phyloP scores from a whole-genome alignment of 1,140 invertebrate species.

The Pogonomyrmex barbatus region DNA sequence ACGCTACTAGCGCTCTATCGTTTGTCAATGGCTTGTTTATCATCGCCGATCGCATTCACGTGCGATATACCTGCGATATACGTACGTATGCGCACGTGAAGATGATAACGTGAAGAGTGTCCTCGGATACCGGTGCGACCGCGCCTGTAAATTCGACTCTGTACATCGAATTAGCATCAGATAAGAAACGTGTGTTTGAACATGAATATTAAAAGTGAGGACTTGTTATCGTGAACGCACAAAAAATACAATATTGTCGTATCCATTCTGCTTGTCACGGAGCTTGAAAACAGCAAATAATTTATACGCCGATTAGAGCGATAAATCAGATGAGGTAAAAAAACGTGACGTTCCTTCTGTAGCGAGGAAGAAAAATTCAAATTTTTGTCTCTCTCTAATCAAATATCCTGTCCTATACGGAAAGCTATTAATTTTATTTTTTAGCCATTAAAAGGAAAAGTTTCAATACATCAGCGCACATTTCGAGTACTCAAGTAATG shows the following conservation, averaged over 20 bases:
- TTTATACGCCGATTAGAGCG: background rate
- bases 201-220: slow-evolving; percentile 27
- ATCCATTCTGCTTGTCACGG: background rate
- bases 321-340: slow-evolving; percentile 34
- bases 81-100: slow-evolving; percentile 70
- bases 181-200: slow-evolving; percentile 36
- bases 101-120: slow-evolving; percentile 72
- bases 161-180: slow-evolving; percentile 39
- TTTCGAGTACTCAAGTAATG: background rate
- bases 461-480: background rate
- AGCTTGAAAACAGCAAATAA: background rate
- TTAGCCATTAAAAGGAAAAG: background rate
- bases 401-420: background rate
- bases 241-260: background rate
- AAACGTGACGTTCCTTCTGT: background rate
- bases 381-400: background rate
- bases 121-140: slow-evolving; percentile 46
- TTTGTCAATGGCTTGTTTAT: slow-evolving; percentile 72
- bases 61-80: slow-evolving; percentile 64
- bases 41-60: slow-evolving; percentile 78
- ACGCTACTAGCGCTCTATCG: slow-evolving; percentile 74
- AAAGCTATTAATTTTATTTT: background rate
- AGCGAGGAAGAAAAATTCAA: background rate
- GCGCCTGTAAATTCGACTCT: slow-evolving; percentile 52
- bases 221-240: slow-evolving; percentile 17